phyloP scores from a whole-genome alignment of 2,797 vertebrate species.

The Leuciscus waleckii region DNA sequence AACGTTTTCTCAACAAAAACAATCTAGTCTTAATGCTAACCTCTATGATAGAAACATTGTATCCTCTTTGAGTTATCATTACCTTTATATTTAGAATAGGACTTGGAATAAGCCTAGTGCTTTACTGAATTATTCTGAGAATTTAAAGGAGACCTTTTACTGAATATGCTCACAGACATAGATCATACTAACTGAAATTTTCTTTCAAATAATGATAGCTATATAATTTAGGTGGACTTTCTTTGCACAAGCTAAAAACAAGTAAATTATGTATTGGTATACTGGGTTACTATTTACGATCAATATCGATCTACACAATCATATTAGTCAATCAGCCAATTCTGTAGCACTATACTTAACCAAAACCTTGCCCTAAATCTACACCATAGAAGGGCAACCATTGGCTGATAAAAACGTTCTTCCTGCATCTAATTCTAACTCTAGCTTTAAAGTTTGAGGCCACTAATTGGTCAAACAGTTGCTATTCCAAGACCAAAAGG shows the following conservation, averaged over 20 bases:
- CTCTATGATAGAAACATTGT: background rate
- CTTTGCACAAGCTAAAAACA: background rate
- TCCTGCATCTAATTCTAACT: background rate
- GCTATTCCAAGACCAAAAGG: background rate
- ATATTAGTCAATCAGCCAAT: background rate
- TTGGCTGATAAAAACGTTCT: background rate
- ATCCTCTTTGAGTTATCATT: background rate
- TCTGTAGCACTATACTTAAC: background rate
- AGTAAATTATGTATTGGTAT: too few relatives aligned
- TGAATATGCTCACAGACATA: background rate
- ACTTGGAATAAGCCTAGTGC: background rate
- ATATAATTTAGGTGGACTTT: background rate
- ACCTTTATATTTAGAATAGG: background rate
- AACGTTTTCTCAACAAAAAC: constrained; percentile 33
- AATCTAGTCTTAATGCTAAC: constrained; percentile 29
- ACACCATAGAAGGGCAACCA: background rate
- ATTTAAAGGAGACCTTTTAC: background rate
- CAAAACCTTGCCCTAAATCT: background rate
- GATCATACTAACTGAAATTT: background rate
- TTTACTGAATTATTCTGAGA: background rate
- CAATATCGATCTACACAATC: background rate
- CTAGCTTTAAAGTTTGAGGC: background rate
- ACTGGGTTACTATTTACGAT: background rate
- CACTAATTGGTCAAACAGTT: background rate
- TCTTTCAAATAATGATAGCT: background rate